Conservation (phyloP, 2,888 invertebrate species). For the Phortica okadai region DNA sequence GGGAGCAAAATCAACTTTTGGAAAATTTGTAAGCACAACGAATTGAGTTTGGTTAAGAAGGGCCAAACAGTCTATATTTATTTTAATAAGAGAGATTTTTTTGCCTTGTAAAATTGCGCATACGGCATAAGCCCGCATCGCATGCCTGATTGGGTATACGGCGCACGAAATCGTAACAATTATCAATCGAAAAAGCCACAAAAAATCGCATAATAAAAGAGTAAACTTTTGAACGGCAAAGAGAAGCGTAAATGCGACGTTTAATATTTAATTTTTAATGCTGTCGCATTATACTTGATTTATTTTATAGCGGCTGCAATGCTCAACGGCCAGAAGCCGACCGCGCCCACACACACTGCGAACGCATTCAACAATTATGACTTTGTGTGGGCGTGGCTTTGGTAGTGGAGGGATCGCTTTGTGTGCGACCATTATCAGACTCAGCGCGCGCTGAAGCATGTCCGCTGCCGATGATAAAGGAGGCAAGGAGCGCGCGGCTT, state of each 20-base stretch:
- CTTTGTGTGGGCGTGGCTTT: background rate
- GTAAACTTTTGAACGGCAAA: background rate
- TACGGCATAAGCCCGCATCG: background rate
- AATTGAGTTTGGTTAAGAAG: too few relatives aligned
- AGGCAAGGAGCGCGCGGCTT: background rate
- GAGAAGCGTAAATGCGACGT: background rate
- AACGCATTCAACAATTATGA: conserved; percentile 28
- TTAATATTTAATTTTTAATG: conserved; percentile 66
- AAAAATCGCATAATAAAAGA: conserved; percentile 9
- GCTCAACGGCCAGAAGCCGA: background rate
- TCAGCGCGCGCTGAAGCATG: conserved; percentile 4
- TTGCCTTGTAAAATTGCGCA: background rate
- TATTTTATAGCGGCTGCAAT: conserved; percentile 60
- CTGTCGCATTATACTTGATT: conserved; percentile 70
- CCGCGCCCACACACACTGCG: background rate
- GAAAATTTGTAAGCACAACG: too few relatives aligned
- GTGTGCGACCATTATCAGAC: conserved; percentile 9
- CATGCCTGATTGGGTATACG: background rate
- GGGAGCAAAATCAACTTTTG: too few relatives aligned
- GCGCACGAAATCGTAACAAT: background rate
- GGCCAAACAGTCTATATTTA: background rate
- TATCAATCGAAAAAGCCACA: background rate
- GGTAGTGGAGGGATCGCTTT: background rate
- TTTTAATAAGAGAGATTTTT: background rate
- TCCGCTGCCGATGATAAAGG: background rate